Evolutionary conservation across 1,140 invertebrate genomes (phyloP).

Genomic region (Drosophila chauvacae): DNA sequence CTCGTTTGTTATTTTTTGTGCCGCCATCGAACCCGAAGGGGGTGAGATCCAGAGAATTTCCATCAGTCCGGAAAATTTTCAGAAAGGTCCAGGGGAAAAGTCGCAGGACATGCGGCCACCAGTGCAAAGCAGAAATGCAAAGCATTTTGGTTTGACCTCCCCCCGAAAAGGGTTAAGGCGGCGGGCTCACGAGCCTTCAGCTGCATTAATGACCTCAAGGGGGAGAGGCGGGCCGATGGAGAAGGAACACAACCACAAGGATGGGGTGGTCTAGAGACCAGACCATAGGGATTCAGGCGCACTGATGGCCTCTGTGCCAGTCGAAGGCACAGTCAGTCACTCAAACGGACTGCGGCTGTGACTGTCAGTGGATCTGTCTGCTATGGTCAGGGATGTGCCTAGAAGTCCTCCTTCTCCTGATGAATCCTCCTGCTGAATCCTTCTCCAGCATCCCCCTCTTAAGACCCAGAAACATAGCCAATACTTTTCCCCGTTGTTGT

Average conservation of each 20-base stretch:
- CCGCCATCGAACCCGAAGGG: constrained; percentile 27
- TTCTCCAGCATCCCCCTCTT: not conserved
- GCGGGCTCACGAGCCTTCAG: constrained; percentile 42
- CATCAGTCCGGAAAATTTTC: constrained; percentile 13
- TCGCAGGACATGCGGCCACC: constrained; percentile 63
- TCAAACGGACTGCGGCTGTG: constrained; percentile 61
- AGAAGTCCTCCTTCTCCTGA: not conserved
- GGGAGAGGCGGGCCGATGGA: not conserved
- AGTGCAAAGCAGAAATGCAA: constrained; percentile 59
- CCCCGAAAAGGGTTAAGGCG: constrained; percentile 23
- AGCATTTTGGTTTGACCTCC: constrained; percentile 52
- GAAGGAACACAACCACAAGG: not conserved
- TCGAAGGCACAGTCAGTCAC: constrained; percentile 76
- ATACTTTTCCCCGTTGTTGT: constrained; percentile 13
- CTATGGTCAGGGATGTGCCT: constrained; percentile 23
- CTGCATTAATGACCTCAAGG: constrained; percentile 78
- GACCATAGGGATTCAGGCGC: constrained; percentile 8
- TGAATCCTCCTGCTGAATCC: not conserved
- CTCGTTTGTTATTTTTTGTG: constrained; percentile 79
- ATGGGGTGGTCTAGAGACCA: constrained; percentile 5
- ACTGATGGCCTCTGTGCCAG: constrained; percentile 56
- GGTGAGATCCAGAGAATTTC: constrained; percentile 15
- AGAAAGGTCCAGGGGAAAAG: constrained; percentile 5
- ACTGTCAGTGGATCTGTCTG: constrained; percentile 61
- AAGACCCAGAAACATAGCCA: not conserved